A percentile compares a stretch with the other conserved stretches of the same genome.
Evolutionary conservation across 2,888 invertebrate genomes (phyloP).

Genomic region (Cotesia congregata): DNA sequence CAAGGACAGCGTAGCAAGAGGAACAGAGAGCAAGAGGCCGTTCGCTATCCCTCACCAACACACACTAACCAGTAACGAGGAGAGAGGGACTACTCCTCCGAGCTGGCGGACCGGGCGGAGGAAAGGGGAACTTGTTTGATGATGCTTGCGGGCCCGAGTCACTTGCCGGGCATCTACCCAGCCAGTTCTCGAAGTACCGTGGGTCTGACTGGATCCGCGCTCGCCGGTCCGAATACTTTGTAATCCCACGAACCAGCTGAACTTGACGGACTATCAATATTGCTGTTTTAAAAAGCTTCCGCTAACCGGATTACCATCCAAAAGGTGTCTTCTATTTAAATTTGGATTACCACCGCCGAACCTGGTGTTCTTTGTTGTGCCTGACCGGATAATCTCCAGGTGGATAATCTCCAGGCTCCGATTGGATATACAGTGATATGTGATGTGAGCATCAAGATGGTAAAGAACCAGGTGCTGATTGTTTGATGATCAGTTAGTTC

Average conservation of each 20-base stretch:
- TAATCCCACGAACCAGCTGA: too few relatives aligned
- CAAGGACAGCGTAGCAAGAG: slow-evolving; percentile 38
- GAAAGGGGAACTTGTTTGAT: slow-evolving; percentile 51
- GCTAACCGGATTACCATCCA: too few relatives aligned
- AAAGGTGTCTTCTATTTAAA: too few relatives aligned
- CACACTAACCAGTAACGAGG: slow-evolving; percentile 41
- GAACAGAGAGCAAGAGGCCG: slow-evolving; percentile 52
- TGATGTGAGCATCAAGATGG: background rate
- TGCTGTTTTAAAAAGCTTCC: too few relatives aligned
- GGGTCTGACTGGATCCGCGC: slow-evolving; percentile 51
- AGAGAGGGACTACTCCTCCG: slow-evolving; percentile 38
- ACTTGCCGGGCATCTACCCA: slow-evolving; percentile 53
- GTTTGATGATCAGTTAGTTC: background rate
- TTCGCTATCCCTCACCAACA: slow-evolving; percentile 27
- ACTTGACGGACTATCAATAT: too few relatives aligned
- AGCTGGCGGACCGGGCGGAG: slow-evolving; percentile 31
- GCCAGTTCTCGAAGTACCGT: slow-evolving; percentile 66
- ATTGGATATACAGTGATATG: background rate
- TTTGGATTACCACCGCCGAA: too few relatives aligned
- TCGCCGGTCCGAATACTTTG: slow-evolving; percentile 26
- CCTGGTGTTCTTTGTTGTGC: too few relatives aligned
- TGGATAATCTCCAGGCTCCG: too few relatives aligned
- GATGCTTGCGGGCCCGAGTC: slow-evolving; percentile 58
- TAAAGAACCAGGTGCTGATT: background rate
- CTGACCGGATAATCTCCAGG: background rate